Evolutionary conservation across 1,140 invertebrate genomes (phyloP).

Genomic region (Chymomyza costata): DNA sequence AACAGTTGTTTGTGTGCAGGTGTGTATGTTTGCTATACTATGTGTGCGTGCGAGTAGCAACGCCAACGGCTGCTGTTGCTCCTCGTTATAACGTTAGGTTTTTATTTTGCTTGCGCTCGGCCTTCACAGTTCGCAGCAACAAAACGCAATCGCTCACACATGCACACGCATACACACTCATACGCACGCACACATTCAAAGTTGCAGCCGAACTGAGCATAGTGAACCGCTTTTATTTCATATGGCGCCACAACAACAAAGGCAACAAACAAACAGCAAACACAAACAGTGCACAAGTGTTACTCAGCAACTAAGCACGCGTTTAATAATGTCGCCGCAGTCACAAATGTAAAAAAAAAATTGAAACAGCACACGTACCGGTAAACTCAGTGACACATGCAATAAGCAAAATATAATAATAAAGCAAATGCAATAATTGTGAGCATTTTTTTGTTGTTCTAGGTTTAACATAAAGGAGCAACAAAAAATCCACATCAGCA

Average conservation of each 20-base stretch:
- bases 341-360: conserved; percentile 28
- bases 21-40: conserved; percentile 1
- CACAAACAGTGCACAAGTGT: conserved; percentile 55
- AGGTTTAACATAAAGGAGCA: conserved; percentile 1
- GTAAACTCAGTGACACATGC: conserved; percentile 9
- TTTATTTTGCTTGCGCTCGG: no score
- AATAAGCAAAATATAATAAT: conserved; percentile 33
- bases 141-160: conserved; percentile 20
- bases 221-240: conserved; percentile 74
- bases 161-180: neutral
- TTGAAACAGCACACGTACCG: conserved; percentile 14
- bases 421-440: conserved; percentile 20
- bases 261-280: conserved; percentile 31
- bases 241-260: conserved; percentile 36
- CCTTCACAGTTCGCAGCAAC: conserved; percentile 25
- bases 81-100: conserved; percentile 20
- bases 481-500: conserved; percentile 27
- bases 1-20: conserved; percentile 10
- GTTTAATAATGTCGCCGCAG: conserved; percentile 48
- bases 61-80: conserved; percentile 3
- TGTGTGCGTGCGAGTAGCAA: conserved; percentile 6
- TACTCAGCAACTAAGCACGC: conserved; percentile 61
- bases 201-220: conserved; percentile 39
- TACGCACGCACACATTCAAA: conserved; percentile 1
- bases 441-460: no score